Base-by-base conservation (phyloP, 2,888 invertebrate species). In the Pachymerium ferrugineum region DNA sequence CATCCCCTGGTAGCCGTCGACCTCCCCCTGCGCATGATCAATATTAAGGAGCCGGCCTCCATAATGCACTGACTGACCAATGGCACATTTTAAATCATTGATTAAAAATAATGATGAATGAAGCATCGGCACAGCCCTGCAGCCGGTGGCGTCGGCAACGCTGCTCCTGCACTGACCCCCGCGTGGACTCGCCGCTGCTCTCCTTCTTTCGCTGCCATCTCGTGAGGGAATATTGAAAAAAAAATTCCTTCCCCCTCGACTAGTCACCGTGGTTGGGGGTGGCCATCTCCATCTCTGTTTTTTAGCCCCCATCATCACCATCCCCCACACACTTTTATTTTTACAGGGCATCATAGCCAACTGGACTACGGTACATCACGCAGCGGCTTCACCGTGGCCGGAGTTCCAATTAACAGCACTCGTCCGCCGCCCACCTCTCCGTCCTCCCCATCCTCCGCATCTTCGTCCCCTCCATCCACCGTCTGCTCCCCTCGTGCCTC, bases 21-120 rank as follows among this genome's bases (percentile, higher is more conserved):
- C n/a, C n/a, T 38, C 38, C 38, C 38, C 38, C 38, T 38, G 38
- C 38, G 38, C 67, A 16, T 70, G 29, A 70, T 70, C 70, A 70
- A 70, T 70, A 70, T 70, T 70, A 70, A 70, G 70, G 31, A 70
- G 67, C 70, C 31, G 30, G 30, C 70, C 29, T 70, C 70, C 70
- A 70, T 70, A 70, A 70, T 70, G 70, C 70, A 31, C 30, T 25
- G 29, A 31, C 70, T 70, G 70, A 70, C 70, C 70, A 70, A 70
- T 70, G 70, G 70, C 70, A 70, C 70, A 70, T 30, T 70, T 70
- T 70, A 28, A 70, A 70, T 70, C 70, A 70, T 70, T 70, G 70
- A 70, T 70, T 70, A 70, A 70, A 70, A 70, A 70, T 70, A 70
- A 31, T 70, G 70, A 70, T 70, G 70, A 31, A 70, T 70, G 70